Evolutionary conservation across 2,888 invertebrate species (phyloP), one percentile per base, ranked within the genome.

Genomic region (Harpalus rubripes): DNA sequence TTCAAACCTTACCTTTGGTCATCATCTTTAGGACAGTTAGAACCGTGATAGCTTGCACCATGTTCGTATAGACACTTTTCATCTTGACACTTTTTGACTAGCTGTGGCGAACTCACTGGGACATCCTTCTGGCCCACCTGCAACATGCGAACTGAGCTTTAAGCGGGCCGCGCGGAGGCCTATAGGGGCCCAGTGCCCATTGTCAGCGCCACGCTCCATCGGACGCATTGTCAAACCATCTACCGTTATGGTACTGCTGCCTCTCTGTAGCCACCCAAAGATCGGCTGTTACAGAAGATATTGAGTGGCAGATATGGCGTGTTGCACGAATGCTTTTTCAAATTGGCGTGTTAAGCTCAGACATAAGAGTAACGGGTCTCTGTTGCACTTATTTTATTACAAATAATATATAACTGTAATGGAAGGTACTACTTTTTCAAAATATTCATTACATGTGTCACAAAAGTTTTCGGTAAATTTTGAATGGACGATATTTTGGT

Each of bases 1-100:
- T 52, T 52, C 12, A 44, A 61, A 44, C 89, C 92, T 92, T 92
- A 96, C 96, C 96, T 91, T 96, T 95, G 86, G 95, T 95, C 90
- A 94, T 92, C 95, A 96, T 96, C 89, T 95, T 95, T 89, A 96
- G 93, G 92, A 96, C 95, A 89, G 96, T 96, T 89, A 96, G 94
- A 90, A 96, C 95, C 91, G 96, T 96, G 91, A 96, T 96, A 92
- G 96, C 95, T 94, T 96, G 96, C 93, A 96, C 95, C 94, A 96
- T 95, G 89, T 91, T 93, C 91, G 93, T 92, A 92, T 89, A 91
- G 92, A 89, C 92, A 91, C 91, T 93, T 93, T 91, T 93, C 94
- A 94, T 94, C 92, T 93, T 93, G 92, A 90, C 90, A 44, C 41
- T 44, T 7, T 81, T 65, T 41, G 44, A 52, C 44, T 52, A 52